phyloP scores from a whole-genome alignment of 2,888 invertebrate species.

The Eupithecia inturbata region DNA sequence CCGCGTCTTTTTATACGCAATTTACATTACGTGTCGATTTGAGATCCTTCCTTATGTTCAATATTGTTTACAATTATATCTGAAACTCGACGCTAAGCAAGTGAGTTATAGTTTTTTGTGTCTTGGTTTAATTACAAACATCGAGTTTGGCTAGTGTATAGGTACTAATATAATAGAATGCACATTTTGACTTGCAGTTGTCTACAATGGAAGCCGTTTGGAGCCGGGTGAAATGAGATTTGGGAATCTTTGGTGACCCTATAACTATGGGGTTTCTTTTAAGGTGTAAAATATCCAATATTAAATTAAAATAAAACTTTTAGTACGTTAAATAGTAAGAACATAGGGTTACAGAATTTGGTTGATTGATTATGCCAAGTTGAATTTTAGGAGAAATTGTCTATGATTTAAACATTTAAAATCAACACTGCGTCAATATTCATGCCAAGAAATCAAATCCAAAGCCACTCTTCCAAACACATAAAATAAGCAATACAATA shows the following conservation, averaged over 20 bases:
- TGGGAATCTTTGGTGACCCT: not conserved
- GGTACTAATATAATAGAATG: too few species aligned
- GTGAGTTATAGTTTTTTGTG: too few species aligned
- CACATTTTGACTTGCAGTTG: not conserved
- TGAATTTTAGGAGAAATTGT: not conserved
- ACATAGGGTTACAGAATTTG: not conserved
- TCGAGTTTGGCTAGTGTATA: not conserved
- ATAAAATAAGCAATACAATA: not conserved
- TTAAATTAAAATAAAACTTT: not conserved
- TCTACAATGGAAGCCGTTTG: not conserved
- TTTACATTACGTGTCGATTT: too few species aligned
- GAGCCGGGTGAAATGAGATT: not conserved
- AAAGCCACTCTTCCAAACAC: not conserved
- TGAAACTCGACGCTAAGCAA: too few species aligned
- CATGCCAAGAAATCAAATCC: not conserved
- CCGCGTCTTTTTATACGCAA: too few species aligned
- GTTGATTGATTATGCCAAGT: not conserved
- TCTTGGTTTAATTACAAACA: too few species aligned
- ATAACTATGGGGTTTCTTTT: not conserved
- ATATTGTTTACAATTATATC: too few species aligned
- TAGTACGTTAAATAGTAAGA: not conserved
- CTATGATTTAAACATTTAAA: not conserved
- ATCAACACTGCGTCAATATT: not conserved
- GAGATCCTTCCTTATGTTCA: too few species aligned
- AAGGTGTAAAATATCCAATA: not conserved